A percentile compares a stretch with the other conserved stretches of the same genome.
Evolutionary conservation across 2,797 vertebrate species (phyloP).

Genomic region (Microcaecilia unicolor): DNA sequence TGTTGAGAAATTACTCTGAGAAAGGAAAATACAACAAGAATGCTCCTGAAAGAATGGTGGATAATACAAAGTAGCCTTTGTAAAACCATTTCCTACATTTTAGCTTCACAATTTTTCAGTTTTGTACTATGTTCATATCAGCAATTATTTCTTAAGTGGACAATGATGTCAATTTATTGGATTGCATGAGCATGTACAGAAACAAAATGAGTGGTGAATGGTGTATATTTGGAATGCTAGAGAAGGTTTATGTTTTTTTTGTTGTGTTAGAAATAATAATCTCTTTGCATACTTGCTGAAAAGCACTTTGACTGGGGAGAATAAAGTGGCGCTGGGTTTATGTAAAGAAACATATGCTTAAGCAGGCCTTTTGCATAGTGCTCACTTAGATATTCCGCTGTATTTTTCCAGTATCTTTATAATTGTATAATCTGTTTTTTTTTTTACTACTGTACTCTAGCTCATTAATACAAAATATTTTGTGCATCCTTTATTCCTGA

Average conservation of each 20-base stretch:
- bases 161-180: constrained; percentile 46
- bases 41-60: too few relatives aligned
- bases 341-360: constrained; percentile 64
- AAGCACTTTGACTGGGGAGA: constrained; percentile 50
- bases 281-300: constrained; percentile 48
- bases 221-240: constrained; percentile 47
- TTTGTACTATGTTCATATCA: constrained; percentile 52
- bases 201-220: constrained; percentile 40
- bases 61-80: too few relatives aligned
- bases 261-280: constrained; percentile 34
- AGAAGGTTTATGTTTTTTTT: constrained; percentile 31
- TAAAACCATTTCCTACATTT: too few relatives aligned
- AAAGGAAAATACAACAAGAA: too few relatives aligned
- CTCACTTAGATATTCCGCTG: constrained; percentile 37
- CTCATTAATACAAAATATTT: constrained; percentile 38
- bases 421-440: constrained; percentile 41
- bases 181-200: constrained; percentile 38
- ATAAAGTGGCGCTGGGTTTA: constrained; percentile 45
- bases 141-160: constrained; percentile 32
- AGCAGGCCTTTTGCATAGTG: constrained; percentile 85
- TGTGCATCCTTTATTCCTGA: constrained; percentile 30
- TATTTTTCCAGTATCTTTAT: constrained; percentile 45
- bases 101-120: too few relatives aligned
- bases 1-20: too few relatives aligned
- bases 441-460: constrained; percentile 25